These are phyloP conservation scores for Notiomystis cincta DNA, from an alignment of 2,113 vertebrate genomes.

Conservation along the genomic window DNA sequence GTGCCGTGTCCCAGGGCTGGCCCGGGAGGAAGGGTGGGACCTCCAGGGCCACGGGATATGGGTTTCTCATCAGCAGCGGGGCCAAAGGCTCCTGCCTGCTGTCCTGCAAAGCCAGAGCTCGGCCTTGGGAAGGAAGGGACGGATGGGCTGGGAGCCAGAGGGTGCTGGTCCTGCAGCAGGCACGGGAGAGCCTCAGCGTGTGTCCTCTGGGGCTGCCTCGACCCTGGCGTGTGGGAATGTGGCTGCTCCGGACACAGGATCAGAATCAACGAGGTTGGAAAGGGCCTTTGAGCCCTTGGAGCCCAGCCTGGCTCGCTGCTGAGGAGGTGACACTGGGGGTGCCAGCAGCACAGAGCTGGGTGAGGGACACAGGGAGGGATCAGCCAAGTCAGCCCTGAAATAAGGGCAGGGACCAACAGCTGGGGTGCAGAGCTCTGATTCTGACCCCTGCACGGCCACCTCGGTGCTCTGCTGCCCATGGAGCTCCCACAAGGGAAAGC, in stretches of 20 bases:
- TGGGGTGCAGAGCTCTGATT: not conserved
- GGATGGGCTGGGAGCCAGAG: not conserved
- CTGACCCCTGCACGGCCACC: not conserved
- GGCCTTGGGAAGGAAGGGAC: not conserved
- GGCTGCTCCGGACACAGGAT: not conserved
- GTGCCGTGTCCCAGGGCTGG: not conserved
- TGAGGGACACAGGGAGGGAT: not conserved
- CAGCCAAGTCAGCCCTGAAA: not conserved
- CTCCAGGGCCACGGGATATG: not conserved
- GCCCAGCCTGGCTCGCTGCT: not conserved
- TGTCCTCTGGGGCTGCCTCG: accelerated
- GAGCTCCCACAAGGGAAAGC: not conserved
- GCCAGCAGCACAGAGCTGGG: not conserved
- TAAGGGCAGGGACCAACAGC: not conserved
- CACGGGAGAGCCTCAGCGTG: accelerated
- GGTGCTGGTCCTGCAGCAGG: not conserved
- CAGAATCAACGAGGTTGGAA: accelerated
- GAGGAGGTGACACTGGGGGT: not conserved
- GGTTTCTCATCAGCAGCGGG: not conserved
- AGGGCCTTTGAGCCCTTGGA: accelerated
- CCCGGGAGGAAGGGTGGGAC: constrained; percentile 42
- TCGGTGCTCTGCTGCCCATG: not conserved
- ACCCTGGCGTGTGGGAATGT: accelerated
- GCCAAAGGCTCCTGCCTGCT: not conserved
- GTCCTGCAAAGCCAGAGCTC: not conserved